A percentile compares a stretch with the other conserved stretches of the same genome.
Evolutionary conservation across 2,888 invertebrate species (phyloP).

Genomic region (Andricus curvator): DNA sequence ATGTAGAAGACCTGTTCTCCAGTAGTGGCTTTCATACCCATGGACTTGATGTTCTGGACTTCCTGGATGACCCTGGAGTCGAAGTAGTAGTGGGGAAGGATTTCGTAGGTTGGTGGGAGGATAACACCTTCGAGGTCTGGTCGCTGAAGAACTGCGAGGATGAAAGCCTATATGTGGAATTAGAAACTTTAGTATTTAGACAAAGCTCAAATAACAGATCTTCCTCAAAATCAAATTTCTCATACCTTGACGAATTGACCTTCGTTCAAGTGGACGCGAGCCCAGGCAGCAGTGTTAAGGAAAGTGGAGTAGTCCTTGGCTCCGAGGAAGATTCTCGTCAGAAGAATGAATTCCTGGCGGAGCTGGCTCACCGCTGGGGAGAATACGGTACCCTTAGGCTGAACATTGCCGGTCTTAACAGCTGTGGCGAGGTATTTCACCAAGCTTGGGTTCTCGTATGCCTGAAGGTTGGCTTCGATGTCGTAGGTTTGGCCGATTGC

Average conservation of each 20-base stretch:
- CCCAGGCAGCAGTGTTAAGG: slow-evolving; percentile 84
- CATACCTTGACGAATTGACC: slow-evolving; percentile 81
- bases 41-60: slow-evolving; percentile 79
- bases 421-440: slow-evolving; percentile 81
- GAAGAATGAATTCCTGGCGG: slow-evolving; percentile 82
- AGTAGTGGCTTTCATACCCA: slow-evolving; percentile 51
- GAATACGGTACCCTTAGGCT: slow-evolving; percentile 83
- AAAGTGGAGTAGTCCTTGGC: slow-evolving; percentile 87
- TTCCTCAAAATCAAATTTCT: background rate
- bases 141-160: slow-evolving; percentile 83
- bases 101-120: slow-evolving; percentile 86
- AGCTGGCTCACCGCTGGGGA: slow-evolving; percentile 82
- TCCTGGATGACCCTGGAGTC: slow-evolving; percentile 84
- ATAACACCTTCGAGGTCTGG: slow-evolving; percentile 83
- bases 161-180: slow-evolving; percentile 81
- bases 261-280: slow-evolving; percentile 85
- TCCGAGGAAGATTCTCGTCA: slow-evolving; percentile 85
- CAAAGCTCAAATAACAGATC: slow-evolving; percentile 69
- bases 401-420: slow-evolving; percentile 80
- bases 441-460: slow-evolving; percentile 78
- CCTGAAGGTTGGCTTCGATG: slow-evolving; percentile 81
- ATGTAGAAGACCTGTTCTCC: slow-evolving; percentile 80
- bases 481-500: slow-evolving; percentile 82
- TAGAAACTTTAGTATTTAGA: background rate
- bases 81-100: slow-evolving; percentile 86